phyloP scores from a whole-genome alignment of 2,888 invertebrate species.

The Trichopoda pennipes region DNA sequence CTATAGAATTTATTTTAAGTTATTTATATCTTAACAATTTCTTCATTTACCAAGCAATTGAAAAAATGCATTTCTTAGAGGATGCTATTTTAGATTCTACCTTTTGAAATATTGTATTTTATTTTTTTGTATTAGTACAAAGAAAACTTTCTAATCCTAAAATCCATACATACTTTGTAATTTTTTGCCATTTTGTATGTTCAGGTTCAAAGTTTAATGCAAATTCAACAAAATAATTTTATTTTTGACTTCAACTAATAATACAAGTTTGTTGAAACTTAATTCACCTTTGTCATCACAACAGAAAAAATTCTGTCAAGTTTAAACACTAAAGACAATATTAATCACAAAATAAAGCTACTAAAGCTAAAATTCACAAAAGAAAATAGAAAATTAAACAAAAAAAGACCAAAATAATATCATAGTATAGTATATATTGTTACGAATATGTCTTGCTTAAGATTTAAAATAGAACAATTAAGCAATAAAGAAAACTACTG shows the following conservation, averaged over 20 bases:
- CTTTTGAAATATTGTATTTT: background rate
- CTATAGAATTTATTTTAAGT: too few relatives aligned
- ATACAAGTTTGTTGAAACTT: slow-evolving; percentile 73
- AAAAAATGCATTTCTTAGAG: too few relatives aligned
- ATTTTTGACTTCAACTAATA: slow-evolving; percentile 76
- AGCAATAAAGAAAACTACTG: too few relatives aligned
- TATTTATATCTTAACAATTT: too few relatives aligned
- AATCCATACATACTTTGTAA: background rate
- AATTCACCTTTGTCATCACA: background rate
- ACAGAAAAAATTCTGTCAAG: slow-evolving; percentile 3
- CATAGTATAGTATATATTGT: too few relatives aligned
- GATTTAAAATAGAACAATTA: too few relatives aligned
- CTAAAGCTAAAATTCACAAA: slow-evolving; percentile 5
- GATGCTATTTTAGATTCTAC: too few relatives aligned
- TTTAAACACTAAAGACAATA: slow-evolving; percentile 41
- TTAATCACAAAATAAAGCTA: slow-evolving; percentile 18
- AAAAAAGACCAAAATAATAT: slow-evolving; percentile 9
- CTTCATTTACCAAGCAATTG: too few relatives aligned
- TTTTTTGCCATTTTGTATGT: background rate
- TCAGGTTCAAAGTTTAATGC: slow-evolving; percentile 28
- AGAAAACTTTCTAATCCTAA: background rate
- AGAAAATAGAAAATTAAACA: background rate
- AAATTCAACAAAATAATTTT: slow-evolving; percentile 63
- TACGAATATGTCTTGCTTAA: too few relatives aligned
- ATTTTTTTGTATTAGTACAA: background rate